These are phyloP conservation scores for Cinara cedri DNA, from an alignment of 2,888 invertebrate species.

Conservation along the genomic window DNA sequence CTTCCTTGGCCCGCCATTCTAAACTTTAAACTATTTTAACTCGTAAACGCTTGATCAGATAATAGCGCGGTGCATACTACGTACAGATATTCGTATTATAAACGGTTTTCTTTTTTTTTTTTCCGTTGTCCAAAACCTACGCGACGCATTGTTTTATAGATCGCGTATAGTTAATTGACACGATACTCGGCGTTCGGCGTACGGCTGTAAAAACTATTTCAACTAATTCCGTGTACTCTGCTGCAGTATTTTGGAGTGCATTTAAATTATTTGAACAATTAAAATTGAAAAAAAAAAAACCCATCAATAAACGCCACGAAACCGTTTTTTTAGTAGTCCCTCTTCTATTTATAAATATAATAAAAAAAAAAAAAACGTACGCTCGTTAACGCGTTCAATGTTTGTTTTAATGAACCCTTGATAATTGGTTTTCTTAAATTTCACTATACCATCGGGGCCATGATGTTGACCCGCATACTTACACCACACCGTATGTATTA, in stretches of 20 bases:
- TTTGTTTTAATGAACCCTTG: constrained; percentile 37
- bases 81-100: no score
- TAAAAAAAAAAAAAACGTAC: neutral
- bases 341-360: neutral
- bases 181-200: no score
- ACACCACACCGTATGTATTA: neutral
- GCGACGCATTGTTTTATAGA: no score
- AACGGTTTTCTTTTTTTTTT: no score
- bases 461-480: constrained; percentile 37
- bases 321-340: neutral
- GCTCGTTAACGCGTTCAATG: neutral
- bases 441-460: constrained; percentile 4
- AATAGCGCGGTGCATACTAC: no score
- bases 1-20: no score
- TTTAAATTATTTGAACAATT: constrained; percentile 38
- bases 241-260: constrained; percentile 6
- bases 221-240: constrained; percentile 14
- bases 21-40: no score
- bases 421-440: constrained; percentile 7
- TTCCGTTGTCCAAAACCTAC: no score
- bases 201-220: constrained; percentile 17
- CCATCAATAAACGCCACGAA: constrained; percentile 11
- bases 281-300: neutral
- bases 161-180: neutral
- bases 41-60: no score